Evolutionary conservation across 2,113 vertebrate species (phyloP).

Genomic region (Cyprichromis sp.): DNA sequence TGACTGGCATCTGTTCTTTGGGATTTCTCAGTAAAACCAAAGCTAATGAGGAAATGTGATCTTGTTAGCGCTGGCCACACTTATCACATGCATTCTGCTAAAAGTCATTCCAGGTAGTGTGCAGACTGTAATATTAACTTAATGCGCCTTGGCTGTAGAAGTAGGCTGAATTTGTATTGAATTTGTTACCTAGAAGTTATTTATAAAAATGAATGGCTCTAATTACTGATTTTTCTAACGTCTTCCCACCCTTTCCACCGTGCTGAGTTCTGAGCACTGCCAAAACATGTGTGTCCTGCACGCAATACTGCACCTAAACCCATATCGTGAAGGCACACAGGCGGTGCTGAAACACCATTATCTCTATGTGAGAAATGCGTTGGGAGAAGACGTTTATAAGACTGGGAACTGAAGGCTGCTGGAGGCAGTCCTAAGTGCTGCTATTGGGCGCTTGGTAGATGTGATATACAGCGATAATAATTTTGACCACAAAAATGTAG

Average conservation of each 20-base stretch:
- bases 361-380: background rate
- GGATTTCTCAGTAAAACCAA: background rate
- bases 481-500: background rate
- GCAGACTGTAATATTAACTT: background rate
- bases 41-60: background rate
- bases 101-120: background rate
- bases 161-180: background rate
- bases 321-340: background rate
- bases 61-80: background rate
- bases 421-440: background rate
- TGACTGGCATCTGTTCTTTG: background rate
- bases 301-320: background rate
- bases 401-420: background rate
- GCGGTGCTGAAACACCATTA: background rate
- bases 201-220: background rate
- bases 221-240: background rate
- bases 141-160: background rate
- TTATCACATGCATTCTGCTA: background rate
- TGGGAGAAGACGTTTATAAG: background rate
- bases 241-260: background rate
- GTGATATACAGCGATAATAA: background rate
- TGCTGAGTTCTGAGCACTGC: background rate
- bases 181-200: background rate
- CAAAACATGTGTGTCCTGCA: background rate
- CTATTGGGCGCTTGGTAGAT: background rate